Base-by-base conservation (phyloP, 2,888 invertebrate species). In the Megalurothrips usitatus region DNA sequence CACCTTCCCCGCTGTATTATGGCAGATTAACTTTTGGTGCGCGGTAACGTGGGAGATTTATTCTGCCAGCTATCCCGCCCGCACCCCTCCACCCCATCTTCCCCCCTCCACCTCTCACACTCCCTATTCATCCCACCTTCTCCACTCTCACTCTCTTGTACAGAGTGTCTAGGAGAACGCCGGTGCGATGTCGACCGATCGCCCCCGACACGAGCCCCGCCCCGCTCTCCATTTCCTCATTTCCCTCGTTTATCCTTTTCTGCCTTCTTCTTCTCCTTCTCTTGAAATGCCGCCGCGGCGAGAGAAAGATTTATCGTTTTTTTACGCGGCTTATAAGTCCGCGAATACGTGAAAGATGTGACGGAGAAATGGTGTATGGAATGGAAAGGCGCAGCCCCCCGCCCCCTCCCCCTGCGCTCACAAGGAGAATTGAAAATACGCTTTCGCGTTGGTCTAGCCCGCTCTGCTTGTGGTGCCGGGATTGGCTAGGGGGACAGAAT, bases 341-440 rank as follows among this genome's bases (percentile, higher is more conserved):
- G 68, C 68, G 26, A 75, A 75, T 75, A 75, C 68, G 68, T 75
- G 68, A 75, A 26, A 75, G 68, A 75, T 75, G 68, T 75, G 68
- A 75, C 26, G 68, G 68, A 23, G 68, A 75, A 75, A 75, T 75
- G 68, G 68, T 26, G 68, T 26, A 26, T 75, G 68, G 26, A 75
- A 58, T 58, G 58, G 58, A 58, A 58, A 58, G 14, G 58, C 52
- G 52, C 52, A 10, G 52, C 52, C 1, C 3, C 6, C 52, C 14
- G 14, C 14, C 52, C 14, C 52, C 52, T 17, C 52, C 12, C 52
- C 12, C 10, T 17, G 17, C 58, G 17, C 58, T 14, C 58, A 14
- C 17, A 58, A 6, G 34, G 34, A 43, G 34, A 43, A 43, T 43
- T 43, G 34, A 43, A 43, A 43, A 43, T 43, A 6, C 34, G 34